phyloP scores from a whole-genome alignment of 2,113 vertebrate genomes.

The Sturnira hondurensis region DNA sequence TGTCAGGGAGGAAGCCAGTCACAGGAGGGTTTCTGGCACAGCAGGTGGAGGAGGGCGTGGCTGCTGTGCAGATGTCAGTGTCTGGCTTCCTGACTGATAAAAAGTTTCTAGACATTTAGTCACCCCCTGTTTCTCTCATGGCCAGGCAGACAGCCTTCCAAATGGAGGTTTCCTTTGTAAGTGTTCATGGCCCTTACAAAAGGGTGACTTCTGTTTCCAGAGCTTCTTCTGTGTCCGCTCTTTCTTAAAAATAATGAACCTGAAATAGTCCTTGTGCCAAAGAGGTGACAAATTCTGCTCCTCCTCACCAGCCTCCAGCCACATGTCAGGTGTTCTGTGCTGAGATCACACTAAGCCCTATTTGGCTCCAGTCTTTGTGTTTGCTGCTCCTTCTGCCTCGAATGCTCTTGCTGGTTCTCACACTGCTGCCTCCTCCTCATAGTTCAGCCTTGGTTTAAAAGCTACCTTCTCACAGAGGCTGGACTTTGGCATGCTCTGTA shows the following conservation, averaged over 20 bases:
- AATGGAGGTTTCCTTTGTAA: not conserved
- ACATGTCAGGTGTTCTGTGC: not conserved
- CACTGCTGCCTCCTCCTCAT: not conserved
- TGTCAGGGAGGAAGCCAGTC: too few species aligned
- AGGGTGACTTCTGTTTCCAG: not conserved
- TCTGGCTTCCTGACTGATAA: not conserved
- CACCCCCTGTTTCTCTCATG: not conserved
- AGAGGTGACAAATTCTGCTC: not conserved
- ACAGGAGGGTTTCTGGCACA: not conserved
- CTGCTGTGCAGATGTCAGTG: not conserved
- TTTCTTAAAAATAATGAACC: not conserved
- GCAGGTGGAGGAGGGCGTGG: not conserved
- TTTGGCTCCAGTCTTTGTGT: not conserved
- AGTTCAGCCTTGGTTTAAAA: not conserved
- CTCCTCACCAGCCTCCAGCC: not conserved
- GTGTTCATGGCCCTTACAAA: not conserved
- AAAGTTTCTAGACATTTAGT: not conserved
- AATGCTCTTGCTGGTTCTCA: not conserved
- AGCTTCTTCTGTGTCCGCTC: not conserved
- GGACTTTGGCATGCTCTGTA: not conserved
- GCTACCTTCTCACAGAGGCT: not conserved
- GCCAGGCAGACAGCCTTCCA: not conserved
- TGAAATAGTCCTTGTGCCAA: not conserved
- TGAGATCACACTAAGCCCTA: not conserved
- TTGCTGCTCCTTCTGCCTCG: not conserved